Percentiles rank a stretch among this genome's conserved stretches.
Conservation (phyloP, 2,797 vertebrate genomes). For the Melopsittacus undulatus region DNA sequence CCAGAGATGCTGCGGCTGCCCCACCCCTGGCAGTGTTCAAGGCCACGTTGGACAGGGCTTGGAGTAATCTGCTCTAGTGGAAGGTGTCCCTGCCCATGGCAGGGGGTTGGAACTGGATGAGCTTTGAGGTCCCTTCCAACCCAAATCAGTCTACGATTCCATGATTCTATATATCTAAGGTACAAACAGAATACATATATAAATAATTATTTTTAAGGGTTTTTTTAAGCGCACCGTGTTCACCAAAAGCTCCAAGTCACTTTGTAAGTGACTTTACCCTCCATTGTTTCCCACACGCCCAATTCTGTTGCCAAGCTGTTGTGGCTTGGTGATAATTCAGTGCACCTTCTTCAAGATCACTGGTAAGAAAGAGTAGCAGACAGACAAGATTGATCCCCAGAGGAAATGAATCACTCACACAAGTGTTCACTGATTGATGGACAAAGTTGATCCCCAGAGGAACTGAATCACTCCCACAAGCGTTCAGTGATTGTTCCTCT, state of each 20-base stretch:
- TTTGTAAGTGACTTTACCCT: neutral
- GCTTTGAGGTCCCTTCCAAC: neutral
- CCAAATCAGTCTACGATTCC: neutral
- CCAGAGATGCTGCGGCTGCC: neutral
- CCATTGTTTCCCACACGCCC: neutral
- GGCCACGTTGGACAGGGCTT: neutral
- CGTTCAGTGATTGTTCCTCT: neutral
- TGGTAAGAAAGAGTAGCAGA: neutral
- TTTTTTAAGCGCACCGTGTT: neutral
- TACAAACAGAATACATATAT: neutral
- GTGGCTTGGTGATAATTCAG: neutral
- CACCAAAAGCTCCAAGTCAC: neutral
- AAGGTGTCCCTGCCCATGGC: neutral
- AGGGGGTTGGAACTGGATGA: neutral
- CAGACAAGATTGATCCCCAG: neutral
- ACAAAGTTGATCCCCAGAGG: neutral
- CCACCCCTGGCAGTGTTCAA: neutral
- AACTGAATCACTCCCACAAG: fast-evolving
- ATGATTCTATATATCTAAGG: neutral
- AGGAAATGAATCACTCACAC: fast-evolving
- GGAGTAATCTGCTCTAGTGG: neutral
- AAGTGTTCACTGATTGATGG: neutral
- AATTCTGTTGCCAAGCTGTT: neutral
- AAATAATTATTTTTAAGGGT: neutral
- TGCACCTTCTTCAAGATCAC: neutral